Conservation (phyloP, 2,797 vertebrate genomes). For the Lophotriccus pileatus region DNA sequence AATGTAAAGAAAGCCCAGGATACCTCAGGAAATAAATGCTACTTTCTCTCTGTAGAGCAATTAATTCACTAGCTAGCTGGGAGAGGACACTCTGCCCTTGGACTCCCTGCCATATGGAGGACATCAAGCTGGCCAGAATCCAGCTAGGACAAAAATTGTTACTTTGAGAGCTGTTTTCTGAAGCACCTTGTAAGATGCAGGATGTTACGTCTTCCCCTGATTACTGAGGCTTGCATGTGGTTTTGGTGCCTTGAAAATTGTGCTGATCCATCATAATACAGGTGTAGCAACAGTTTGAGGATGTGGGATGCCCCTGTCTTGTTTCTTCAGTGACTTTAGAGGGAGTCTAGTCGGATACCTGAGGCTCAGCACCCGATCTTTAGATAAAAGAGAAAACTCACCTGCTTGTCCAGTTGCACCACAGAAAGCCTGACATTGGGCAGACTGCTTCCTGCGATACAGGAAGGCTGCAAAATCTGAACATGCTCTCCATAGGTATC, state of each 20-base stretch:
- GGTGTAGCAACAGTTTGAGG: neutral
- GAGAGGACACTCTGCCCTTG: neutral
- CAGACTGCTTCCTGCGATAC: neutral
- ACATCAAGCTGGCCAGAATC: neutral
- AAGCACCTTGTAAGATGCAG: neutral
- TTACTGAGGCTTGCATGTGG: neutral
- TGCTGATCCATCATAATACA: fast-evolving
- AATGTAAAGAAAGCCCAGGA: neutral
- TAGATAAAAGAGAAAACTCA: neutral
- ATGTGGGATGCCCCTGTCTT: neutral
- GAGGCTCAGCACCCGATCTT: neutral
- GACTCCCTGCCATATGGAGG: neutral
- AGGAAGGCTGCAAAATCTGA: neutral
- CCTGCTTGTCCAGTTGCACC: neutral
- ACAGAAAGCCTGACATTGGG: neutral
- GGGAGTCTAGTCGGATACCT: neutral
- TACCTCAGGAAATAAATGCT: neutral
- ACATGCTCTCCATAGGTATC: neutral
- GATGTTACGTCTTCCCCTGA: neutral
- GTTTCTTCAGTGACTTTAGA: neutral
- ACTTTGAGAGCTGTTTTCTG: neutral
- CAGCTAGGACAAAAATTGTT: neutral
- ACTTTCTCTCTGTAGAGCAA: neutral
- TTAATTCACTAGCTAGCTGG: neutral
- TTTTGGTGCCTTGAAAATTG: neutral